A percentile compares a stretch with the other conserved stretches of the same genome.
These are phyloP conservation scores for Helicoverpa assulta DNA, from an alignment of 2,888 invertebrate genomes.

Conservation along the genomic window DNA sequence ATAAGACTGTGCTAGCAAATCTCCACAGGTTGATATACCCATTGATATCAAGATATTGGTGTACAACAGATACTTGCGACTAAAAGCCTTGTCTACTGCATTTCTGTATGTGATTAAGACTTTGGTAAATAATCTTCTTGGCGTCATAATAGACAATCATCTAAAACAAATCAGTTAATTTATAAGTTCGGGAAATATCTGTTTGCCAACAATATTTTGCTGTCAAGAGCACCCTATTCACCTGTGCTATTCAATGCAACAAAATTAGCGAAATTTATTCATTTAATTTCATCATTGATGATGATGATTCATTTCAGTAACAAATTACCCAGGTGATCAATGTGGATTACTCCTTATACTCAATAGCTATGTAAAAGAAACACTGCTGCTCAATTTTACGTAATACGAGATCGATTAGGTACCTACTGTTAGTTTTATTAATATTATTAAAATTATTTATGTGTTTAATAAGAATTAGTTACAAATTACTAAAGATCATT, in stretches of 20 bases:
- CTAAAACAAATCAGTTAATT: slow-evolving; percentile 73
- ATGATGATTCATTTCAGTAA: too few species aligned
- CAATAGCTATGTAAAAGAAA: not conserved
- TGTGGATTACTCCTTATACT: too few species aligned
- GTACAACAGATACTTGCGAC: slow-evolving; percentile 92
- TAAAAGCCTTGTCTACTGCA: slow-evolving; percentile 85
- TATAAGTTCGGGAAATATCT: slow-evolving; percentile 50
- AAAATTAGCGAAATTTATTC: too few species aligned
- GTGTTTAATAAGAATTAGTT: not conserved
- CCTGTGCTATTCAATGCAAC: too few species aligned
- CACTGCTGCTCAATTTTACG: not conserved
- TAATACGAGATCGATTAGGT: too few species aligned
- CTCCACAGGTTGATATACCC: slow-evolving; percentile 94
- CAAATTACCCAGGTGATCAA: too few species aligned
- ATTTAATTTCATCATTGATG: too few species aligned
- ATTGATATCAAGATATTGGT: slow-evolving; percentile 95
- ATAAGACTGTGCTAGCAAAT: slow-evolving; percentile 94
- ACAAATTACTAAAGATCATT: not conserved
- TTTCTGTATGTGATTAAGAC: slow-evolving; percentile 71
- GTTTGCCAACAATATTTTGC: slow-evolving; percentile 66
- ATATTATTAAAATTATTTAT: not conserved
- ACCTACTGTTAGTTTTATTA: too few species aligned
- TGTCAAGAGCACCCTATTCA: not conserved
- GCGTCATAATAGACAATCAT: slow-evolving; percentile 68
- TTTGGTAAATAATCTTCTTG: slow-evolving; percentile 75